Conservation (phyloP, 2,888 invertebrate genomes). For the Hetaerina titia region DNA sequence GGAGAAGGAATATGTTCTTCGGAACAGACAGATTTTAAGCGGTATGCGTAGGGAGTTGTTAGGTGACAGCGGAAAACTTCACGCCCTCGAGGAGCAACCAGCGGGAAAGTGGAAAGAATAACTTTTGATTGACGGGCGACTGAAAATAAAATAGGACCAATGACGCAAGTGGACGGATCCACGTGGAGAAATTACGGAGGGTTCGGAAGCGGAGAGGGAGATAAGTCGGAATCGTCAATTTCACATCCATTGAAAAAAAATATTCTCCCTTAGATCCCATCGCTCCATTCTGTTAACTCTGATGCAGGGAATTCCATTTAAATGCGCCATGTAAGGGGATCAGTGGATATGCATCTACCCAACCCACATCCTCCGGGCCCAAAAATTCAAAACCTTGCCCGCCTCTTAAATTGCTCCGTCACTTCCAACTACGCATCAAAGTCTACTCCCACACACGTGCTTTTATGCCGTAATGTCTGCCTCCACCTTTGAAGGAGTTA, state of each 20-base stretch:
- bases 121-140: not conserved
- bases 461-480: not conserved
- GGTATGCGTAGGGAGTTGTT: not conserved
- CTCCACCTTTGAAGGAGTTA: not conserved
- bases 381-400: not conserved
- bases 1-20: not conserved
- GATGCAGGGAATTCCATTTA: not conserved
- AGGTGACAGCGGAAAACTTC: not conserved
- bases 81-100: not conserved
- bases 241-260: not conserved
- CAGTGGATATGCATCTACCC: not conserved
- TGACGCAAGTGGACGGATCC: not conserved
- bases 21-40: not conserved
- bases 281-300: not conserved
- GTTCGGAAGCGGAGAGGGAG: not conserved
- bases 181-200: conserved; percentile 12
- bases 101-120: not conserved
- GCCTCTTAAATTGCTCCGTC: conserved; percentile 1
- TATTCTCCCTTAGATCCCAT: not conserved
- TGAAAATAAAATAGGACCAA: not conserved
- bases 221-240: not conserved
- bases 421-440: not conserved
- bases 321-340: not conserved
- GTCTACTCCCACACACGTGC: not conserved
- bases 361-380: conserved; percentile 5